phyloP scores from a whole-genome alignment of 1,140 invertebrate species.

The Lamellibrachia luymesi region DNA sequence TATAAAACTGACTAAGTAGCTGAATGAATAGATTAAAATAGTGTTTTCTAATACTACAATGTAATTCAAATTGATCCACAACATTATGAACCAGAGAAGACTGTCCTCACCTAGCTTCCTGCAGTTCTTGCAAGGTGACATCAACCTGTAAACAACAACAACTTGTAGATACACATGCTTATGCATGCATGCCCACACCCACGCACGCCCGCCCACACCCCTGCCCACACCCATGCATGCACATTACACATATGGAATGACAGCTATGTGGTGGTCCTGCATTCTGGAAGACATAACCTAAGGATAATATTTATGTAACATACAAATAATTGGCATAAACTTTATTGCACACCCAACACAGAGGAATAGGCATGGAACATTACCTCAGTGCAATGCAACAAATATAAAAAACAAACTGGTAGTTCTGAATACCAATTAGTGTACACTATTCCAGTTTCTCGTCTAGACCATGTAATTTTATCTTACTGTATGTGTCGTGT shows the following conservation, averaged over 20 bases:
- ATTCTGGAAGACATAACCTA: conserved; percentile 4
- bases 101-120: conserved; percentile 51
- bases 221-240: too few species aligned
- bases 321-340: not conserved
- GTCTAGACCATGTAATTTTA: not conserved
- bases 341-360: not conserved
- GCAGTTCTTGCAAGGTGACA: conserved; percentile 70
- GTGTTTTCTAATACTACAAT: not conserved
- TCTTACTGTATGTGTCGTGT: too few species aligned
- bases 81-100: not conserved
- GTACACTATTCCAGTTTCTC: not conserved
- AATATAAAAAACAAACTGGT: not conserved
- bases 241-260: not conserved
- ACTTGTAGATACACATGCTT: not conserved
- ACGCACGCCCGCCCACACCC: too few species aligned
- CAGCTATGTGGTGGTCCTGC: not conserved
- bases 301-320: conserved; percentile 20
- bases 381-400: not conserved
- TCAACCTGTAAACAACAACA: conserved; percentile 66
- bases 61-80: not conserved
- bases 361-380: not conserved
- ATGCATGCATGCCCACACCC: too few species aligned
- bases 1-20: too few species aligned
- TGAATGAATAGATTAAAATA: too few species aligned
- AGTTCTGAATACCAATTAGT: not conserved